A percentile compares a stretch with the other conserved stretches of the same genome.
Evolutionary conservation across 2,113 vertebrate genomes (phyloP).

Genomic region (Cyphomyrus plagiostoma): DNA sequence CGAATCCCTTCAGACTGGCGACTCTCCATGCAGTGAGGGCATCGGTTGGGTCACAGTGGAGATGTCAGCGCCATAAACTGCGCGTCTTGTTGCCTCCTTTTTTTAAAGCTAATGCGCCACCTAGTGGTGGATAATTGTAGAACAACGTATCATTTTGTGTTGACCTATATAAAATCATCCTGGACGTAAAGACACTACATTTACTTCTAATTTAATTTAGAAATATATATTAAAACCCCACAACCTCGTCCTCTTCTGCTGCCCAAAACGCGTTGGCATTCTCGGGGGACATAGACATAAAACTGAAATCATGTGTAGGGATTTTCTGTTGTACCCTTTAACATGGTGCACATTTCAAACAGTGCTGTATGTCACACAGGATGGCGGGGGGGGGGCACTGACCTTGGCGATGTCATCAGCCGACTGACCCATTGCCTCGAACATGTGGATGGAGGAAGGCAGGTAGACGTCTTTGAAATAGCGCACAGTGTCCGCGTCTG

Average conservation of each 20-base stretch:
- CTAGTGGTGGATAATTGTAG: conserved; percentile 4
- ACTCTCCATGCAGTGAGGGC: background rate
- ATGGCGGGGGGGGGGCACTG: conserved; percentile 23
- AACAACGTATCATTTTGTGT: background rate
- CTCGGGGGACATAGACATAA: background rate
- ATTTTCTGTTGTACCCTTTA: background rate
- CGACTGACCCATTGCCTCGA: conserved; percentile 68
- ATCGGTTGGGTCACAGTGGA: background rate
- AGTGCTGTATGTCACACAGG: background rate
- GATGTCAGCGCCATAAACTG: background rate
- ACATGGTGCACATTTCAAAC: background rate
- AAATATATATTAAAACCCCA: background rate
- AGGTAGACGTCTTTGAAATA: conserved; percentile 73
- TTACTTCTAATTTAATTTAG: background rate
- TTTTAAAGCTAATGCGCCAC: background rate
- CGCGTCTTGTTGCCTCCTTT: background rate
- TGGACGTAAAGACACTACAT: background rate
- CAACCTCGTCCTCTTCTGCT: background rate
- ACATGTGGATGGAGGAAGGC: conserved; percentile 67
- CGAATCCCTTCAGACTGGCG: background rate
- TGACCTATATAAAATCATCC: background rate
- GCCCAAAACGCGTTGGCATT: background rate
- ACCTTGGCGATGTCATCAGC: conserved; percentile 70
- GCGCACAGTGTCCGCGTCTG: conserved; percentile 63
- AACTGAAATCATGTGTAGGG: background rate